These are phyloP conservation scores for Thymelicus sylvestris DNA, from an alignment of 2,888 invertebrate species.

Conservation along the genomic window DNA sequence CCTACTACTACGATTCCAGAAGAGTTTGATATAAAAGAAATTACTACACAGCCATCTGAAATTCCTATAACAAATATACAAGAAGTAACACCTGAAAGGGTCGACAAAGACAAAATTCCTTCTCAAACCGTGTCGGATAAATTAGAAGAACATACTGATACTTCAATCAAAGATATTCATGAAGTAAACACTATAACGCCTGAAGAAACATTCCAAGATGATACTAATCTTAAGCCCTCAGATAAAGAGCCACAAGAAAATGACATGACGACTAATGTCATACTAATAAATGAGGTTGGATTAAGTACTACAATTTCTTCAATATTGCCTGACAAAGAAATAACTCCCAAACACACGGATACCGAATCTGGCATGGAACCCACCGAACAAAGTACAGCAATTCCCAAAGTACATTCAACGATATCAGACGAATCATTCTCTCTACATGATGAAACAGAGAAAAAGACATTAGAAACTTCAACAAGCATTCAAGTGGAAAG, in stretches of 20 bases:
- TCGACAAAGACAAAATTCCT: not conserved
- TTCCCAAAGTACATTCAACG: constrained; percentile 13
- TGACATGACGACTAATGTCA: not conserved
- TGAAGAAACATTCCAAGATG: constrained; percentile 16
- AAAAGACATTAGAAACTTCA: constrained; percentile 7
- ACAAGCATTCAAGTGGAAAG: constrained; percentile 14
- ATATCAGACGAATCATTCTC: constrained; percentile 6
- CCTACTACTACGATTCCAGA: not conserved
- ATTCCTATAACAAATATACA: not conserved
- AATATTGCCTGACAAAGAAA: constrained; percentile 3
- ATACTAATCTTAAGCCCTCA: constrained; percentile 10
- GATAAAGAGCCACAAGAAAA: not conserved
- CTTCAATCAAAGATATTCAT: not conserved
- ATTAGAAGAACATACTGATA: constrained; percentile 1
- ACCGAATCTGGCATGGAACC: not conserved
- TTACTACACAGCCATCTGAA: constrained; percentile 12
- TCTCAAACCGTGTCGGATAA: not conserved
- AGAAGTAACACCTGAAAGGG: not conserved
- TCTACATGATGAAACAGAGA: constrained; percentile 11
- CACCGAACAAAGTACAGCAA: not conserved
- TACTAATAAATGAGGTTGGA: not conserved
- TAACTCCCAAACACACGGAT: constrained; percentile 2
- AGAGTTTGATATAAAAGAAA: constrained; percentile 13
- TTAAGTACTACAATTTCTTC: constrained; percentile 13
- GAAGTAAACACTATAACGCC: constrained; percentile 12